These are phyloP conservation scores for Chelmon rostratus DNA, from an alignment of 2,797 vertebrate species.

Conservation along the genomic window DNA sequence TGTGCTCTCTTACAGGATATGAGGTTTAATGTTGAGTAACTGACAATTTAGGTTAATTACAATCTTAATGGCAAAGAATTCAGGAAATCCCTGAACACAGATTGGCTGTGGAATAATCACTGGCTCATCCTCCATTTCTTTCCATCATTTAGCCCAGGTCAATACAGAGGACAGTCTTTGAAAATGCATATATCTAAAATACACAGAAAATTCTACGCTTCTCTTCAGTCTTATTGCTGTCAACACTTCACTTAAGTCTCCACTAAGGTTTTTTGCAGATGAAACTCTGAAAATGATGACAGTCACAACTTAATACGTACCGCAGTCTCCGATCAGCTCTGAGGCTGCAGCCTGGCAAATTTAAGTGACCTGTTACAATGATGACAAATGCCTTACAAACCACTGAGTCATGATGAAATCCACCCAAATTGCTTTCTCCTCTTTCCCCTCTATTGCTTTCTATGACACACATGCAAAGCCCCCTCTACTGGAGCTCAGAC, in stretches of 20 bases:
- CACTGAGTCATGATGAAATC: constrained; percentile 67
- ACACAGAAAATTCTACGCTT: background rate
- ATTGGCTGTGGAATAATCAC: constrained; percentile 43
- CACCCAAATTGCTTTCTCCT: constrained; percentile 57
- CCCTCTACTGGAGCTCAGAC: constrained; percentile 62
- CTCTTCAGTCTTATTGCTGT: background rate
- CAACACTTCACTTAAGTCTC: constrained; percentile 17
- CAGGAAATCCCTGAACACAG: constrained; percentile 67
- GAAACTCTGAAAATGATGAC: constrained; percentile 22
- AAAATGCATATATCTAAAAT: constrained; percentile 9
- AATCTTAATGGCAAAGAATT: constrained; percentile 36
- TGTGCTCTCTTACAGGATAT: constrained; percentile 46
- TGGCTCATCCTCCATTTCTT: constrained; percentile 34
- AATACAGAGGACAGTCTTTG: constrained; percentile 1
- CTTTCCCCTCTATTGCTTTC: constrained; percentile 39
- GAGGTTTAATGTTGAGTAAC: constrained; percentile 57
- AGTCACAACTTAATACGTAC: constrained; percentile 36
- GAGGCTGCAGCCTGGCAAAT: constrained; percentile 33
- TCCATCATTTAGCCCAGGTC: background rate
- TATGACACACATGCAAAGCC: constrained; percentile 58
- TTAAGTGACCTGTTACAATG: constrained; percentile 53
- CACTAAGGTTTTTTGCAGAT: constrained; percentile 30
- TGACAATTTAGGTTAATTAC: constrained; percentile 71
- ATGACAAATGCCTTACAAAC: constrained; percentile 64
- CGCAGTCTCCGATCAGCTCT: constrained; percentile 41